phyloP scores from a whole-genome alignment of 1,140 invertebrate species.

The Drosophila varians region DNA sequence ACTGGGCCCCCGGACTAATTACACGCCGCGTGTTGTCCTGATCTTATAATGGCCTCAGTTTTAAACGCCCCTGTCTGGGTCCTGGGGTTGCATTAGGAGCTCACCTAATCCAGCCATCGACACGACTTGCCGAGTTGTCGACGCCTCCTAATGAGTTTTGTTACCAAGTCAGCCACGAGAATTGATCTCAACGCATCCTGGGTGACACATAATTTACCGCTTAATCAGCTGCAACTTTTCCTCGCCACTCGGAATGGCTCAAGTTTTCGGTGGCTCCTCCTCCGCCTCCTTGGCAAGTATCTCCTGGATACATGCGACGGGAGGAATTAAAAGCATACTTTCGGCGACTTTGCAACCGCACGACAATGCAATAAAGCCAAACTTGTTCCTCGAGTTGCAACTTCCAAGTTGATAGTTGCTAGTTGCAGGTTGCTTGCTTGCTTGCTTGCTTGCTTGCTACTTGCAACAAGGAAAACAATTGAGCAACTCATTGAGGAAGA shows the following conservation, averaged over 20 bases:
- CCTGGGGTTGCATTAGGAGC: constrained; percentile 25
- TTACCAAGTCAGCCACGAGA: constrained; percentile 14
- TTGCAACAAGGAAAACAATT: constrained; percentile 72
- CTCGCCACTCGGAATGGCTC: constrained; percentile 38
- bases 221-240: constrained; percentile 56
- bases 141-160: constrained; percentile 19
- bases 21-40: constrained; percentile 6
- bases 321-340: constrained; percentile 68
- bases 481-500: constrained; percentile 76
- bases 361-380: constrained; percentile 76
- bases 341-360: constrained; percentile 66
- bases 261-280: constrained; percentile 27
- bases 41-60: constrained; percentile 34
- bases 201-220: constrained; percentile 31
- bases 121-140: neutral
- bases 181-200: constrained; percentile 49
- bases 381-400: constrained; percentile 48
- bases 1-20: constrained; percentile 35
- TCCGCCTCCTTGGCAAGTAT: constrained; percentile 7
- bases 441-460: too few species aligned
- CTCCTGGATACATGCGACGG: constrained; percentile 25
- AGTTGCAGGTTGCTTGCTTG: constrained; percentile 11
- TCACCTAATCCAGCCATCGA: constrained; percentile 14
- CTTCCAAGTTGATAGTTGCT: constrained; percentile 11
- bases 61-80: constrained; percentile 27